These are phyloP conservation scores for Lepidotrigona ventralis DNA, from an alignment of 1,140 invertebrate genomes.

Conservation along the genomic window DNA sequence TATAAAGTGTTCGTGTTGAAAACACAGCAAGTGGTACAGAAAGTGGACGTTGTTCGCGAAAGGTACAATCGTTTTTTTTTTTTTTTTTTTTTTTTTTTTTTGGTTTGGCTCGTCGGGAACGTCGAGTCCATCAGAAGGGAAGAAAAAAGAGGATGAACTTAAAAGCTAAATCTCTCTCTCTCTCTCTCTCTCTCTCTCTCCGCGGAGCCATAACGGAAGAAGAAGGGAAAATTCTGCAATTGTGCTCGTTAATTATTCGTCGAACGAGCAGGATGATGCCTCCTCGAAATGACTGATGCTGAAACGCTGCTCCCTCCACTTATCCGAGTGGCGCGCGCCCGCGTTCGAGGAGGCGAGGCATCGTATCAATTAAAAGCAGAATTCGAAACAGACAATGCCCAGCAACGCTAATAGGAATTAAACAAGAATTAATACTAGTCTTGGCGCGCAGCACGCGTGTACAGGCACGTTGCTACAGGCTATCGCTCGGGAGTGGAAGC, in stretches of 20 bases:
- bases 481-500: neutral
- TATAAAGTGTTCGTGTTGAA: neutral
- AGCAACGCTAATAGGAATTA: slow-evolving; percentile 7
- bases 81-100: neutral
- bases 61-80: neutral
- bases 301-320: too few relatives aligned
- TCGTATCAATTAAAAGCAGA: slow-evolving; percentile 18
- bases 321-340: neutral
- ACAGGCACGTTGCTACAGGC: neutral
- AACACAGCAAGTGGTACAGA: slow-evolving; percentile 4
- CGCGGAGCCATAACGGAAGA: neutral
- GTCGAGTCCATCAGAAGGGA: neutral
- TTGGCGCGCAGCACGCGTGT: neutral
- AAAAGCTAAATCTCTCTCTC: neutral
- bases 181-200: too few relatives aligned
- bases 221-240: neutral
- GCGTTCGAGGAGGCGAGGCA: neutral
- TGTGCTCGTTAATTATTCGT: neutral
- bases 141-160: neutral
- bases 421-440: slow-evolving; percentile 1
- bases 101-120: neutral
- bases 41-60: neutral
- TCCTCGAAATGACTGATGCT: neutral
- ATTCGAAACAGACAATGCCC: slow-evolving; percentile 23
- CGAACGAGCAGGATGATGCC: neutral